A percentile compares a stretch with the other conserved stretches of the same genome.
Evolutionary conservation across 53 echinoderm and acorn worm genomes (phyloP).

Genomic region (Hippasteria phrygiana): DNA sequence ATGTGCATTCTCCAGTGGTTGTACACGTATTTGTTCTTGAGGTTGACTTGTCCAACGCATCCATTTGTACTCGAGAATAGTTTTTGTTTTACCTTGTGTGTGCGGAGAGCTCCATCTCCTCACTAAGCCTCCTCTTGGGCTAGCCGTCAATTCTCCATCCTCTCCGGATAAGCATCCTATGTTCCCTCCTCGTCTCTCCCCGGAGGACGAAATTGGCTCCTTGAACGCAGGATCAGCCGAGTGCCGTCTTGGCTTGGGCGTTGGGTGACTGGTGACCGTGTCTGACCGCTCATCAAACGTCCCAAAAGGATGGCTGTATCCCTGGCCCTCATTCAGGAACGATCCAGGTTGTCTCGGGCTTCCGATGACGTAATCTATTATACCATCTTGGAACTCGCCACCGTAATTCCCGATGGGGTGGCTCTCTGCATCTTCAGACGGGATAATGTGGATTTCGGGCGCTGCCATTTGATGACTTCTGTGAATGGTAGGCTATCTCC

Average conservation of each 20-base stretch:
- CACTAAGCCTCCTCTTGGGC: background rate
- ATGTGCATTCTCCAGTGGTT: too few relatives aligned
- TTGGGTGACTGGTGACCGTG: background rate
- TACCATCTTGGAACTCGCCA: conserved; percentile 9
- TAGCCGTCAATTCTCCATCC: background rate
- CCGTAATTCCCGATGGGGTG: background rate
- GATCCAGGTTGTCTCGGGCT: background rate
- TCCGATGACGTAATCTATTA: conserved; percentile 6
- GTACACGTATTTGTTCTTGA: too few relatives aligned
- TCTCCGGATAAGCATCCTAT: background rate
- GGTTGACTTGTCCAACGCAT: too few relatives aligned
- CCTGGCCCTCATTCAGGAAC: background rate
- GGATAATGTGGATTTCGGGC: conserved; percentile 44
- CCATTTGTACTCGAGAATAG: too few relatives aligned
- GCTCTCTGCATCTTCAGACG: conserved; percentile 6
- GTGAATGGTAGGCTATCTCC: background rate
- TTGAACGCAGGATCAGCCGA: conserved; percentile 16
- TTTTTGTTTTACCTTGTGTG: conserved; percentile 30
- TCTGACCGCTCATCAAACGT: too few relatives aligned
- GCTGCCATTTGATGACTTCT: conserved; percentile 2
- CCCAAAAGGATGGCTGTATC: background rate
- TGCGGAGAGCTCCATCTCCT: conserved; percentile 21
- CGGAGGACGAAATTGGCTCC: conserved; percentile 21
- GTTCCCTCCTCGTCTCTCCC: background rate
- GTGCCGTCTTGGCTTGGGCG: conserved; percentile 20